phyloP scores from a whole-genome alignment of 2,888 invertebrate genomes.

The Xestia sexstrigata region DNA sequence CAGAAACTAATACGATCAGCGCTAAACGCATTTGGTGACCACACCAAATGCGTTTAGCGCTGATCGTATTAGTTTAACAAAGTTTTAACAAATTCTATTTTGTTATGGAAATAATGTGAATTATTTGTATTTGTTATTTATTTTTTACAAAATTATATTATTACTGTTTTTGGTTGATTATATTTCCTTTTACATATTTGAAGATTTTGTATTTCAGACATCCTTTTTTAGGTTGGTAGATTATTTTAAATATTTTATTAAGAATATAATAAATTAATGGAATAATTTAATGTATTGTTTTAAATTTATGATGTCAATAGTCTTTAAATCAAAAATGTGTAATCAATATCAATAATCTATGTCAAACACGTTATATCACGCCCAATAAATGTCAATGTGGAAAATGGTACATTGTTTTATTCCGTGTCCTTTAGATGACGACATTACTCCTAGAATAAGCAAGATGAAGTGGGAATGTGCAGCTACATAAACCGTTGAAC shows the following conservation, averaged over 20 bases:
- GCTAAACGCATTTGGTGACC: not conserved
- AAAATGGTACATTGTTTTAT: not conserved
- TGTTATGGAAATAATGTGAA: not conserved
- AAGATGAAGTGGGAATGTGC: not conserved
- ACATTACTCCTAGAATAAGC: not conserved
- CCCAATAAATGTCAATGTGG: conserved; percentile 24
- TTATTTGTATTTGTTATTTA: not conserved
- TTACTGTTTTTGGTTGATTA: not conserved
- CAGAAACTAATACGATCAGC: not conserved
- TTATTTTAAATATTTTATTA: not conserved
- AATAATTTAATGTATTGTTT: not conserved
- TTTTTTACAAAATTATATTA: not conserved
- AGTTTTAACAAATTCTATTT: no score
- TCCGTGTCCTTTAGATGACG: not conserved
- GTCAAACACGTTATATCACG: not conserved
- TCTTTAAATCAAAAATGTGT: not conserved
- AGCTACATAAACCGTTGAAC: not conserved
- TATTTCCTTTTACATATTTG: not conserved
- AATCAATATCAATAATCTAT: not conserved
- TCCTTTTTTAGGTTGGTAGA: not conserved
- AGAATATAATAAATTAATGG: not conserved
- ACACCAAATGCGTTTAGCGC: no score
- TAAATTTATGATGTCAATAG: conserved; percentile 18
- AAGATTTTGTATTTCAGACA: no score
- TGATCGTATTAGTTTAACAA: no score